Conservation (phyloP, 2,797 vertebrate genomes). For the Platalea minor region DNA sequence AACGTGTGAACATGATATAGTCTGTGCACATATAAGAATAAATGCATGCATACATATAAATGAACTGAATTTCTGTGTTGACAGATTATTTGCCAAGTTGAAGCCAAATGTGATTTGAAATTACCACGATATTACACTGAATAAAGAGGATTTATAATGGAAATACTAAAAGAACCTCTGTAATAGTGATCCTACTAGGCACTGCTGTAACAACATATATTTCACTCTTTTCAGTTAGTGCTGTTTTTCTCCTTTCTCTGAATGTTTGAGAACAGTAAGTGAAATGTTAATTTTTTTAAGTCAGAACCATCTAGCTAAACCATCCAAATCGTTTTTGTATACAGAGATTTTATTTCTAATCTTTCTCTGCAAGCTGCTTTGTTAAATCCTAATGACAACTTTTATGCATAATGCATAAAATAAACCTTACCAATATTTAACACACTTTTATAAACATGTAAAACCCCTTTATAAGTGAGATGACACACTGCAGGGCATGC, state of each 20-base stretch:
- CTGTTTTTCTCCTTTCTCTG: conserved; percentile 49
- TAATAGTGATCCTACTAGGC: not conserved
- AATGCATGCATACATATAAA: conserved; percentile 41
- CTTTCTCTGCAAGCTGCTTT: conserved; percentile 78
- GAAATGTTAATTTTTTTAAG: conserved; percentile 70
- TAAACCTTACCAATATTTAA: conserved; percentile 79
- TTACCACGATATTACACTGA: conserved; percentile 30
- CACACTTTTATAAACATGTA: conserved; percentile 74
- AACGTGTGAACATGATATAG: not conserved
- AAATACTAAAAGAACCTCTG: conserved; percentile 42
- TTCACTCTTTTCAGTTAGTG: conserved; percentile 38
- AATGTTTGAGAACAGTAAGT: conserved; percentile 66
- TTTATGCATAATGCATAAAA: conserved; percentile 81
- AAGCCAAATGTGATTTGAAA: conserved; percentile 58
- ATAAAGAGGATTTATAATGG: conserved; percentile 58
- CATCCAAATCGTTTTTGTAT: conserved; percentile 76
- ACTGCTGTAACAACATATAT: conserved; percentile 23
- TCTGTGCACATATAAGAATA: conserved; percentile 27
- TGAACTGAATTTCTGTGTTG: conserved; percentile 45
- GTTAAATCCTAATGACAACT: conserved; percentile 80
- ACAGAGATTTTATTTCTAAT: conserved; percentile 80
- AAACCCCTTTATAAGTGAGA: conserved; percentile 69
- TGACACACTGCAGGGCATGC: conserved; percentile 60
- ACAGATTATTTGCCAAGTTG: conserved; percentile 56
- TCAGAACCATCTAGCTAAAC: conserved; percentile 75